These are phyloP conservation scores for Protosalanx chinensis DNA, from an alignment of 2,797 vertebrate genomes.

Conservation along the genomic window DNA sequence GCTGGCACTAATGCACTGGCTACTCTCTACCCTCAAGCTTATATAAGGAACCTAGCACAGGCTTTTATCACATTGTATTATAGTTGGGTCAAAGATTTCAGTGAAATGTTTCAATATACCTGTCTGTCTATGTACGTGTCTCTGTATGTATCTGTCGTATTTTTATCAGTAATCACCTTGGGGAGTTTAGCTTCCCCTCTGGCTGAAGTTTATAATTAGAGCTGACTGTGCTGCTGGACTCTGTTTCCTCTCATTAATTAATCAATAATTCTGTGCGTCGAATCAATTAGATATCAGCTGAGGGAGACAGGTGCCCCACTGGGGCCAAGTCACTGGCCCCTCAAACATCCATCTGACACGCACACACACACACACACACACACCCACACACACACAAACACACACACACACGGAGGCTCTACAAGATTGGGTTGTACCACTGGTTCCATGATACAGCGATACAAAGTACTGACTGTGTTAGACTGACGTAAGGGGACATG, in stretches of 20 bases:
- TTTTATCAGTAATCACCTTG: slow-evolving; percentile 21
- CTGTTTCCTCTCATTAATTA: slow-evolving; percentile 57
- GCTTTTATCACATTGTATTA: not conserved
- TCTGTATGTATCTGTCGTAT: slow-evolving; percentile 5
- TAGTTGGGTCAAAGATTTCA: not conserved
- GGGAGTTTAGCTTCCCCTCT: slow-evolving; percentile 18
- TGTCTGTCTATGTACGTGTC: slow-evolving; percentile 14
- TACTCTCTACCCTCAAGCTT: slow-evolving; percentile 11
- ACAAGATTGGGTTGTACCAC: not conserved
- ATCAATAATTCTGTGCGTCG: slow-evolving; percentile 66
- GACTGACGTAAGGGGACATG: not conserved
- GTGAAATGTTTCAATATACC: not conserved
- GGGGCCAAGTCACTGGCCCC: slow-evolving; percentile 5
- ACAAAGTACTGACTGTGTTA: not conserved
- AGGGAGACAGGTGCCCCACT: slow-evolving; percentile 36
- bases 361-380: not conserved
- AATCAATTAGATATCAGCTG: slow-evolving; percentile 62
- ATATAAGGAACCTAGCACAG: not conserved
- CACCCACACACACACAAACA: slow-evolving; percentile 3
- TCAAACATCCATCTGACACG: slow-evolving; percentile 14
- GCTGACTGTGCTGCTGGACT: slow-evolving; percentile 40
- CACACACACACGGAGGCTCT: slow-evolving; percentile 10
- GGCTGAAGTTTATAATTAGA: slow-evolving; percentile 54
- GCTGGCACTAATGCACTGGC: slow-evolving; percentile 14
- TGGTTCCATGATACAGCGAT: too few species aligned